Evolutionary conservation across 2,888 invertebrate genomes (phyloP), one percentile per base, ranked within the genome.

Genomic region (Lapara coniferarum): DNA sequence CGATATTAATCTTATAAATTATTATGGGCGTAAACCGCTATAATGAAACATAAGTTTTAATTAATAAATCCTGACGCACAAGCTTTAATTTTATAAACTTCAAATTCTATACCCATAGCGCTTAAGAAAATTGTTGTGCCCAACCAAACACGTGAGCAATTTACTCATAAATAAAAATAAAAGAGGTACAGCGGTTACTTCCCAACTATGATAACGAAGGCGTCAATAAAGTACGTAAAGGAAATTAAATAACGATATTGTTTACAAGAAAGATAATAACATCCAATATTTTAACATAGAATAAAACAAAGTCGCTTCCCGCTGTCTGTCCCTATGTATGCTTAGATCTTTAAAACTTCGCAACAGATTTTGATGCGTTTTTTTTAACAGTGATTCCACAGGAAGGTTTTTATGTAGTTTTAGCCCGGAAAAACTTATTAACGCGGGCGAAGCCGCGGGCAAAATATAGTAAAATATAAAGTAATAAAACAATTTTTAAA

Each of bases 31-130:
- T 46, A 5, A 19, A 19, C 19, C 16, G 59, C 59, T 59, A 63
- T 46, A 63, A 63, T 63, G 44, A 16, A 63, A 63, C 59, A 63
- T 46, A 46, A 63, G 59, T 46, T 63, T 63, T 63, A 63, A 63
- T 63, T 12, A 46, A 63, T 63, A 63, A 63, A 49, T 49, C 63
- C 19, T 19, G 7, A 10, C 59, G 10, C 19, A 49, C 46, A 63
- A 49, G 19, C 19, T 49, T 49, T 49, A 49, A 63, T 63, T 5
- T 37, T 19, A 63, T 19, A 49, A 49, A 19, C 19, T 2, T 10
- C 12, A 63, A 5, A 0, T 49, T 63, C 19, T 63, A 19, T 63
- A 46, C 63, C 12, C 49, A 49, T 63, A 46, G 59, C 12, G 44
- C 44, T 46, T 16, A 12, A 59, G 10, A 63, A 19, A 63, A 63